Base-by-base conservation (phyloP, 1,140 invertebrate genomes). In the Goniozus legneri region DNA sequence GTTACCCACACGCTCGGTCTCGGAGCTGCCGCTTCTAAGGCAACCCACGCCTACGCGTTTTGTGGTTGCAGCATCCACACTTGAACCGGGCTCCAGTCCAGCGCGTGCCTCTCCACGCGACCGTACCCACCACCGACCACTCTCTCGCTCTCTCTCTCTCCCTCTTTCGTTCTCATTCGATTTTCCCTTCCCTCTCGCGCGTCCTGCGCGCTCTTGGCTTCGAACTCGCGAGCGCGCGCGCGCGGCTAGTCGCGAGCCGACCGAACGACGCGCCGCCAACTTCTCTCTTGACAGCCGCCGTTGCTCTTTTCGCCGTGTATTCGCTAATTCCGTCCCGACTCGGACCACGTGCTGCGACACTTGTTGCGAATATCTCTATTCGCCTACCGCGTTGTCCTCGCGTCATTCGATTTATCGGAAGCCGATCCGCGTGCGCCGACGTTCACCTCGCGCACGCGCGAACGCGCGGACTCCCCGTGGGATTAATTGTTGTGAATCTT, bases 101-200 rank as follows among this genome's bases (percentile, higher is more conserved):
- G 69, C 73, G 72, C 73, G 72, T 75, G 71, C 73, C 71, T 74
- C 71, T n/a, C 24, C 71, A 76, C 73, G 71, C 73, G 73, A 71
- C 71, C 71, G 72, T 62, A 44, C 62, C 54, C 60, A 69, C 64
- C 67, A 74, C 67, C 58, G 63, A 2, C 16, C 2, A 15, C 21
- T 31, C 3, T 6, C 21, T 47, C 45, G 2, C 32, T 40, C 8
- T 24, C 19, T n/a, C 35, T 34, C 40, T 36, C 16, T 44, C 35
- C 18, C 37, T 34, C 33, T 34, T 39, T 42, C 40, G 38, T 33
- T 30, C 39, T 44, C 53, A 45, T 37, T 31, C 31, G 22, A 3
- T 38, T 13, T 13, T 31, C 14, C 10, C 31, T 3, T 20, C 31
- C 15, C 20, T 44, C 43, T 40, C 43, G 34, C 52, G 52, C 52